A percentile compares a stretch with the other conserved stretches of the same genome.
phyloP scores from a whole-genome alignment of 2,113 vertebrate species.

The Uria lomvia region DNA sequence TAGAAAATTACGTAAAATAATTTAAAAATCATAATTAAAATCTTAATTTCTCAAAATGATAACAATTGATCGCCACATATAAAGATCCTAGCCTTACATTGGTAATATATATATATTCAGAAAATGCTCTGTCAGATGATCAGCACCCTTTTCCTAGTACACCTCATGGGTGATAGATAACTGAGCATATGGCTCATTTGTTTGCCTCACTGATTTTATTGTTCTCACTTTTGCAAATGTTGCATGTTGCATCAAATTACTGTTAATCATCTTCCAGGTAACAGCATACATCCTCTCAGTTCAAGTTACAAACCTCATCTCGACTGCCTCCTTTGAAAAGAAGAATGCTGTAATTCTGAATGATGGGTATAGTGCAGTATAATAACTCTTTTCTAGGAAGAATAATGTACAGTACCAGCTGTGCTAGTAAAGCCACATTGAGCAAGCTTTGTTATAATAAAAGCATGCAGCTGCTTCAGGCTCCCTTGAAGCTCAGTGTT shows the following conservation, averaged over 20 bases:
- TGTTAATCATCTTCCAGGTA: constrained; percentile 15
- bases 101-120: neutral
- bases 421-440: neutral
- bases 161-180: neutral
- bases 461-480: neutral
- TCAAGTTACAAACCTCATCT: neutral
- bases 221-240: constrained; percentile 28
- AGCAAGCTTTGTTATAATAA: neutral
- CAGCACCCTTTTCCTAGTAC: neutral
- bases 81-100: neutral
- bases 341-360: constrained; percentile 9
- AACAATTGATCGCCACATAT: accelerated
- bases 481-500: neutral
- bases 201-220: constrained; percentile 35
- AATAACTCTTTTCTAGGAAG: neutral
- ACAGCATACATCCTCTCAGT: neutral
- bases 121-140: neutral
- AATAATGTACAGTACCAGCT: constrained; percentile 14
- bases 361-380: neutral
- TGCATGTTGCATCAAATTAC: neutral
- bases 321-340: neutral
- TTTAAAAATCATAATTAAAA: neutral
- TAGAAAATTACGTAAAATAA: neutral
- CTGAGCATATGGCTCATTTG: constrained; percentile 33
- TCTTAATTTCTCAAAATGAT: neutral